Evolutionary conservation across 1,140 invertebrate species (phyloP).

Genomic region (Trichogramma pretiosum): DNA sequence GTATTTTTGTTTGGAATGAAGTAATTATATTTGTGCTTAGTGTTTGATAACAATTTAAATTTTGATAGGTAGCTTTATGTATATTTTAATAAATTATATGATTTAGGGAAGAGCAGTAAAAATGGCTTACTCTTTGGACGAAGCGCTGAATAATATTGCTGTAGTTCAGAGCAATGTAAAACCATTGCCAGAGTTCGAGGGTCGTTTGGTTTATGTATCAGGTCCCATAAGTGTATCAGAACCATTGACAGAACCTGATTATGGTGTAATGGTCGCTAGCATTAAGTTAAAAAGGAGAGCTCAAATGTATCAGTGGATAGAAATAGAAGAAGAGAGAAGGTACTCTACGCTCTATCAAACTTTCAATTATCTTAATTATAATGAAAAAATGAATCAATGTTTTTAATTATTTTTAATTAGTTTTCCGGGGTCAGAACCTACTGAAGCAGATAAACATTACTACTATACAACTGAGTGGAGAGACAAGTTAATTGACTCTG

Average conservation of each 20-base stretch:
- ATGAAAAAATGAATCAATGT: not conserved
- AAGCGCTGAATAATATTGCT: constrained; percentile 54
- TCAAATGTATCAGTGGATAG: constrained; percentile 89
- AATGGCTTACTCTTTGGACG: constrained; percentile 59
- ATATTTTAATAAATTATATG: not conserved
- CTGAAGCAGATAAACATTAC: constrained; percentile 48
- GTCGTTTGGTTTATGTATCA: constrained; percentile 65
- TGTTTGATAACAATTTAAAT: constrained; percentile 6
- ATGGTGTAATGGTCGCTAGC: constrained; percentile 65
- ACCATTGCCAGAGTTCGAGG: constrained; percentile 57
- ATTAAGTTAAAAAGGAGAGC: constrained; percentile 67
- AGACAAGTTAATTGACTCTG: constrained; percentile 70
- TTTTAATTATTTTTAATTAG: constrained; percentile 15
- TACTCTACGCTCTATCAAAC: too few relatives aligned
- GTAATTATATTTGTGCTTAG: constrained; percentile 38
- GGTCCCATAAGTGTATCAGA: constrained; percentile 66
- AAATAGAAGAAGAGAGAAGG: constrained; percentile 57
- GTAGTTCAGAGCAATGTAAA: constrained; percentile 47
- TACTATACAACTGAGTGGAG: constrained; percentile 75
- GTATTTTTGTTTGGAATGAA: constrained; percentile 67
- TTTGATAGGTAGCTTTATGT: too few relatives aligned
- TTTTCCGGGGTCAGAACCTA: constrained; percentile 26
- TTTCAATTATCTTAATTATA: not conserved
- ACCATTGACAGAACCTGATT: constrained; percentile 70
- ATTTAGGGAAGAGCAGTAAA: constrained; percentile 59